Evolutionary conservation across 2,797 vertebrate species (phyloP).

Genomic region (Sardinella longiceps): DNA sequence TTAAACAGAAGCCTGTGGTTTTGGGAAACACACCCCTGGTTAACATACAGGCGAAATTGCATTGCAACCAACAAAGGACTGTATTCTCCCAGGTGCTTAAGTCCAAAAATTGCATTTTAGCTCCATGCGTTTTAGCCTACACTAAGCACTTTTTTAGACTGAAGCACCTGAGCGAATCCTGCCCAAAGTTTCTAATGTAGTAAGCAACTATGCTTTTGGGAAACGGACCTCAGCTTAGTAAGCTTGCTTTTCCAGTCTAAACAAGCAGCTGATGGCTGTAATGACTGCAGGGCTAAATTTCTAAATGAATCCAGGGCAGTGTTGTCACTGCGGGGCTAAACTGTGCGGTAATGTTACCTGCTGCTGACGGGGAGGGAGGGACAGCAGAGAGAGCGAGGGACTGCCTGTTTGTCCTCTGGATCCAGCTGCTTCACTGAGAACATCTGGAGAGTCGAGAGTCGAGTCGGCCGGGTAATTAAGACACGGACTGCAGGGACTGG

Average conservation of each 20-base stretch:
- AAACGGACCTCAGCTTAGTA: too few species aligned
- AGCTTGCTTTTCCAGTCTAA: background rate
- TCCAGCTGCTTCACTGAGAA: background rate
- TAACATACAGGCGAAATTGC: too few species aligned
- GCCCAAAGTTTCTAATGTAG: too few species aligned
- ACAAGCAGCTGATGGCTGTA: background rate
- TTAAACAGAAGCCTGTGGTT: too few species aligned
- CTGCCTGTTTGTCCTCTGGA: background rate
- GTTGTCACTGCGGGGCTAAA: background rate
- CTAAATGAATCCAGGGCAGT: background rate
- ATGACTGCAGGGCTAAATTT: background rate
- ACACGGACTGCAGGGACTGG: background rate
- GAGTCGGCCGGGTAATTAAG: background rate
- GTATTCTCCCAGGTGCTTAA: too few species aligned
- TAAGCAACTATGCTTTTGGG: too few species aligned
- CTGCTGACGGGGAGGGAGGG: background rate
- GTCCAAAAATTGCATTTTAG: too few species aligned
- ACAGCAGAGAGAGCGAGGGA: background rate
- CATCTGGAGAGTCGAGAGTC: background rate
- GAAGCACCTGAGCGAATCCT: too few species aligned
- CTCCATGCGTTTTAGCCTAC: too few species aligned
- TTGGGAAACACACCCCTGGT: too few species aligned
- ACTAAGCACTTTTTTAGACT: too few species aligned
- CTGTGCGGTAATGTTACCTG: background rate
- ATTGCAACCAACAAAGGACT: too few species aligned